Conservation (phyloP, 2,888 invertebrate species). For the Drosophila mettleri region DNA sequence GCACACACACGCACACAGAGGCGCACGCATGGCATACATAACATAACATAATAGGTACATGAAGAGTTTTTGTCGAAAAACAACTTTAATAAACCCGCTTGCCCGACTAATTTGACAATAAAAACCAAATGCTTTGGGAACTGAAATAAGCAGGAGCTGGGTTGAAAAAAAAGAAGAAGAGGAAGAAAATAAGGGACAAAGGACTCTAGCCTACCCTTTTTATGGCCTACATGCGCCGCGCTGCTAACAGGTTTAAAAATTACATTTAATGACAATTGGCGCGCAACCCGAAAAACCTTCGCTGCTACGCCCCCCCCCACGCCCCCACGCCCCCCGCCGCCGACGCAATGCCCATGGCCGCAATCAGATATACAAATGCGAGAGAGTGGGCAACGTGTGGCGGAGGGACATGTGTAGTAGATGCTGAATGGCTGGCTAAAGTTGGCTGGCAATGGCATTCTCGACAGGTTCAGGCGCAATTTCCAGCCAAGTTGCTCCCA, state of each 20-base stretch:
- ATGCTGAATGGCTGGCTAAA: slow-evolving; percentile 44
- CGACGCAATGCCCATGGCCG: slow-evolving; percentile 25
- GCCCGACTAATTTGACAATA: slow-evolving; percentile 77
- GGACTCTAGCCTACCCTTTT: slow-evolving; percentile 63
- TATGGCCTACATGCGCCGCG: slow-evolving; percentile 65
- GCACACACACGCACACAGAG: neutral
- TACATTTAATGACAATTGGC: slow-evolving; percentile 79
- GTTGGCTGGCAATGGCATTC: slow-evolving; percentile 52
- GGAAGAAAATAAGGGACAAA: slow-evolving; percentile 22
- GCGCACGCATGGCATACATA: slow-evolving; percentile 19
- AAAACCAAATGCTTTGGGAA: slow-evolving; percentile 64
- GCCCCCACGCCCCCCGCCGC: neutral
- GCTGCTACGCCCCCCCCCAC: too few relatives aligned
- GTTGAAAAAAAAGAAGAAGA: too few relatives aligned
- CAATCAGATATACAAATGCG: slow-evolving; percentile 55
- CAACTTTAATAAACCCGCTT: slow-evolving; percentile 78
- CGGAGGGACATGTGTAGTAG: slow-evolving; percentile 58
- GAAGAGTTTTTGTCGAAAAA: slow-evolving; percentile 63
- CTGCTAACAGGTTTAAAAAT: slow-evolving; percentile 78
- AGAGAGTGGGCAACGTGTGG: neutral
- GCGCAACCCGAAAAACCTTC: slow-evolving; percentile 38
- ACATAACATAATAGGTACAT: slow-evolving; percentile 62
- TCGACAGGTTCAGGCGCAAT: slow-evolving; percentile 71
- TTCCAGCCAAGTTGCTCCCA: slow-evolving; percentile 80
- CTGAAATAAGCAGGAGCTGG: slow-evolving; percentile 14